Base-by-base conservation (phyloP, 2,888 invertebrate genomes). In the Lasioglossum marginatum region DNA sequence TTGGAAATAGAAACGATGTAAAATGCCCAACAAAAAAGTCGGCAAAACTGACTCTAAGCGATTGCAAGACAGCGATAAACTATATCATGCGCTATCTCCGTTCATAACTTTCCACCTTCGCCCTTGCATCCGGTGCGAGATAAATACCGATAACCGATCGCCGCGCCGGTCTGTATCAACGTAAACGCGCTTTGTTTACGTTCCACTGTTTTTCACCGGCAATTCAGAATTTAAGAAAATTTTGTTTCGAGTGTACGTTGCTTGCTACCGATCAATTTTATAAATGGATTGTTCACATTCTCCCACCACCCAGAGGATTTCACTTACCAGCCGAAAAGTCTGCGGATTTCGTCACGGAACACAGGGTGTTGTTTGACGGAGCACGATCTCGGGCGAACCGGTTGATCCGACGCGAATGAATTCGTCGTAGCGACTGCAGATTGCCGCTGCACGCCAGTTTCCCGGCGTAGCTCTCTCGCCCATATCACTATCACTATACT, bases 391-490 rank as follows among this genome's bases (percentile, higher is more conserved):
- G 27, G 14, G 3, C 60, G 63, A 31, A 63, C 5, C 31, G 23
- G 27, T 27, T 34, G 40, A 31, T 63, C n/a, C 57, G 27, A 48
- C 71, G 31, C 70, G 31, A n/a, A 37, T 57, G 45, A 82, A 63
- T 66, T 77, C 82, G 27, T 40, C 27, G 48, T 60, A 63, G 2
- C 66, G n/a, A 87, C 82, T 12, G 43, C 43, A 2, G 43, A 74
- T 77, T 40, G 31, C 2, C 57, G 48, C 14, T 19, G 81, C 43
- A 14, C 43, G 12, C 14, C 43, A 43, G 43, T 43, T 48, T 19
- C 19, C 2, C 63, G 19, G 27, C 63, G 63, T 0, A 63, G 63
- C 74, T 76, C 81, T 76, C 75, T 52, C 66, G 63, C 52, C 37
- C 16, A 52, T 34, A 72, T 76, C 75, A 23, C 27, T 10, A n/a